Conservation (phyloP, 2,797 vertebrate genomes). For the Propithecus deckenii region DNA sequence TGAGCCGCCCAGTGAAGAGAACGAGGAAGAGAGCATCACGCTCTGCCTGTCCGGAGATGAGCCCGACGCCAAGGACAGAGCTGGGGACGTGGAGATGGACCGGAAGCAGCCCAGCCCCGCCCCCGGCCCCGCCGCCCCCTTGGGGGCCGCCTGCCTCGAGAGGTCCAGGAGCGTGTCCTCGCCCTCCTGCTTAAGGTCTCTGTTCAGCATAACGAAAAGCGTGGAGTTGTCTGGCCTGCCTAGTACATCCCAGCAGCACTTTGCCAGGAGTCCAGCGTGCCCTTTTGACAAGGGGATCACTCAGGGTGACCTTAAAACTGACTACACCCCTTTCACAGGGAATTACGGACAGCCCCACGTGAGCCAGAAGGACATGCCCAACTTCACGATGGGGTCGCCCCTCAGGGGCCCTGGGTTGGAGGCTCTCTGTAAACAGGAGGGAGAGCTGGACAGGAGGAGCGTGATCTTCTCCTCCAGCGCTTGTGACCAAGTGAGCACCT, state of each 20-base stretch:
- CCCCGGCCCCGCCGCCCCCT: conserved; percentile 33
- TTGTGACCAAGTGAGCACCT: conserved; percentile 93
- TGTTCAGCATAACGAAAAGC: conserved; percentile 91
- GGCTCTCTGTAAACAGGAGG: conserved; percentile 95
- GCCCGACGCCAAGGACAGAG: conserved; percentile 90
- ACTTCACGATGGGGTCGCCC: conserved; percentile 91
- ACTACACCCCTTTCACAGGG: conserved; percentile 93
- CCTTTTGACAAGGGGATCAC: conserved; percentile 95
- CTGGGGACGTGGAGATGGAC: conserved; percentile 92
- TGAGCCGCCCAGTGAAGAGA: conserved; percentile 92
- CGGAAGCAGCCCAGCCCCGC: conserved; percentile 86
- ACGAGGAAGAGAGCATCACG: conserved; percentile 91
- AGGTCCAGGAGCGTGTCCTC: conserved; percentile 89
- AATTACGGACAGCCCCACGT: conserved; percentile 90
- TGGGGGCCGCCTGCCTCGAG: conserved; percentile 80
- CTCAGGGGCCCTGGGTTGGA: conserved; percentile 93
- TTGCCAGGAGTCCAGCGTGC: conserved; percentile 92
- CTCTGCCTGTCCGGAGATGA: conserved; percentile 95
- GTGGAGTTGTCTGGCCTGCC: conserved; percentile 90
- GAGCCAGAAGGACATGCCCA: conserved; percentile 92
- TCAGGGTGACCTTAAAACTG: conserved; percentile 99
- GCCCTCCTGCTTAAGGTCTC: conserved; percentile 93
- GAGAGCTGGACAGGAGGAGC: conserved; percentile 95
- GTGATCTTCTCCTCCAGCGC: conserved; percentile 97
- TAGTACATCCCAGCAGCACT: conserved; percentile 93